A percentile compares a stretch with the other conserved stretches of the same genome.
Evolutionary conservation across 2,888 invertebrate genomes (phyloP).

Genomic region (Drosophila cognata): DNA sequence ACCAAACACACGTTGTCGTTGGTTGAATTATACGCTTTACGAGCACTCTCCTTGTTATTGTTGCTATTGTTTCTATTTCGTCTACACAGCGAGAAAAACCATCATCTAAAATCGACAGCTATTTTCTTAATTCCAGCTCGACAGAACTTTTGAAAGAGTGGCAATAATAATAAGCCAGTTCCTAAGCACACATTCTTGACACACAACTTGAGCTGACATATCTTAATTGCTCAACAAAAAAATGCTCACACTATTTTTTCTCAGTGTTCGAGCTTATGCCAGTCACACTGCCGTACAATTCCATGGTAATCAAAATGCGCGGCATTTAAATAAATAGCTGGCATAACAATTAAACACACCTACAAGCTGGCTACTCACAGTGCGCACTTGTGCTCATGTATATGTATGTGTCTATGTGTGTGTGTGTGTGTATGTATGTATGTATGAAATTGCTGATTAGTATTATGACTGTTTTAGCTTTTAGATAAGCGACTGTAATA

Average conservation of each 20-base stretch:
- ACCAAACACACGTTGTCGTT: constrained; percentile 40
- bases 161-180: background rate
- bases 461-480: background rate
- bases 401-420: no score
- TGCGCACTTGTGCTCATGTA: background rate
- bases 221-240: background rate
- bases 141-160: background rate
- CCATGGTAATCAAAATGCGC: background rate
- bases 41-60: constrained; percentile 1
- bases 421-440: background rate
- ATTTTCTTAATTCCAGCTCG: background rate
- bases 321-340: constrained; percentile 29
- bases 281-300: background rate
- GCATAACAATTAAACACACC: constrained; percentile 20
- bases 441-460: background rate
- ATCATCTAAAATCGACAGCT: background rate
- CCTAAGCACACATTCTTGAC: background rate
- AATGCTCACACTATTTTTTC: background rate
- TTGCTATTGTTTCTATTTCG: background rate
- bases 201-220: background rate
- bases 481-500: constrained; percentile 1
- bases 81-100: background rate
- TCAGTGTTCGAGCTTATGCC: background rate
- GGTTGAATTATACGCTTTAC: constrained; percentile 55
- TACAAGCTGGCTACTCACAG: background rate